Percentiles rank a stretch among this genome's conserved stretches.
Conservation (phyloP, 2,888 invertebrate species). For the Volucella inflata region DNA sequence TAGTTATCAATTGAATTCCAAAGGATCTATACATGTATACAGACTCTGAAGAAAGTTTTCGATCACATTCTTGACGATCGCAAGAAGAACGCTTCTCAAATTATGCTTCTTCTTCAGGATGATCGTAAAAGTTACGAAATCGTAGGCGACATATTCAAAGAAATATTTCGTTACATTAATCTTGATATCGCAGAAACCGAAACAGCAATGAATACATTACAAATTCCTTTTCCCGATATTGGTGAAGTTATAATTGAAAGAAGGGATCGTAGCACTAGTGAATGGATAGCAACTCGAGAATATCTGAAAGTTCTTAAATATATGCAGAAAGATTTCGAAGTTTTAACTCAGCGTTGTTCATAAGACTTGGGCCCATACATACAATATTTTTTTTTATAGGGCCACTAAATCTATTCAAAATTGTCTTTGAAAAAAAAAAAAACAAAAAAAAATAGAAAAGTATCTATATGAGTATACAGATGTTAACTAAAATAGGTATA, state of each 20-base stretch:
- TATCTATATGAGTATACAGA: constrained; percentile 23
- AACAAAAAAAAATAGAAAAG: no score
- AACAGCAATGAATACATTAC: constrained; percentile 18
- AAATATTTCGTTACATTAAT: constrained; percentile 10
- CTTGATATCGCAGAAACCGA: constrained; percentile 19
- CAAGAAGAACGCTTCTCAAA: constrained; percentile 5
- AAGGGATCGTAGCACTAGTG: constrained; percentile 17
- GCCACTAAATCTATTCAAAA: constrained; percentile 26
- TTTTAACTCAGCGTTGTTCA: constrained; percentile 32
- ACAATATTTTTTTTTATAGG: constrained; percentile 28
- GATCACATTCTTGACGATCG: constrained; percentile 25
- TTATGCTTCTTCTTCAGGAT: constrained; percentile 25
- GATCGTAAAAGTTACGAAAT: neutral
- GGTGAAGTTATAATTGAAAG: neutral
- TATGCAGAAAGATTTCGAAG: constrained; percentile 11
- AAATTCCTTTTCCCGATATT: constrained; percentile 22
- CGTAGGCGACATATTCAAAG: constrained; percentile 15
- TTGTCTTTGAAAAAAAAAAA: constrained; percentile 39
- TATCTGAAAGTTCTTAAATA: constrained; percentile 42
- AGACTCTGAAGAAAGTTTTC: constrained; percentile 40
- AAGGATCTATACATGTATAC: constrained; percentile 29
- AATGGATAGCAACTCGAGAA: constrained; percentile 51
- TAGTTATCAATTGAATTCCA: constrained; percentile 37
- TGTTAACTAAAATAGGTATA: constrained; percentile 60
- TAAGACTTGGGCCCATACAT: neutral